Evolutionary conservation across 2,888 invertebrate species (phyloP).

Genomic region (Cantharis lateralis): DNA sequence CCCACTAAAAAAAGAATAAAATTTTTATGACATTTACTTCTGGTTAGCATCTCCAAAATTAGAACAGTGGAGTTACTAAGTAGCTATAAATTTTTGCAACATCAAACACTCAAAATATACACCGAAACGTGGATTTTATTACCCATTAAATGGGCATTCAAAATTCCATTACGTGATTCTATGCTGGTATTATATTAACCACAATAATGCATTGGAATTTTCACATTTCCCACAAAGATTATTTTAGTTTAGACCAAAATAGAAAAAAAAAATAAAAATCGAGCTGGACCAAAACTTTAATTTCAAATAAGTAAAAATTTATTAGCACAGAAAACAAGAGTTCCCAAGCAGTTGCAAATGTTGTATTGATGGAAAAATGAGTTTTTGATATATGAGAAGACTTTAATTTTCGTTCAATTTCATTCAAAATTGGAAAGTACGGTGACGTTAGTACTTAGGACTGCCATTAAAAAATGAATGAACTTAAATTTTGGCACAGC

Average conservation of each 20-base stretch:
- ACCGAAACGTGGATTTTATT: neutral
- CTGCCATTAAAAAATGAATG: neutral
- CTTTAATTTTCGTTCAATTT: neutral
- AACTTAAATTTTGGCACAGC: neutral
- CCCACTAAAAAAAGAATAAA: neutral
- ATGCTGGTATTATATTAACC: neutral
- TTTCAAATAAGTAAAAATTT: no score
- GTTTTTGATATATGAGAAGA: neutral
- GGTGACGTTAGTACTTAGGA: neutral
- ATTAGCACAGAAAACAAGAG: no score
- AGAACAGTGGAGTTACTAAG: neutral
- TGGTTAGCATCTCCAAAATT: neutral
- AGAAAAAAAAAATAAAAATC: no score
- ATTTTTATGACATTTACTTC: neutral
- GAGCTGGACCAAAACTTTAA: no score
- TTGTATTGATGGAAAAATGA: no score
- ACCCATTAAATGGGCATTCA: neutral
- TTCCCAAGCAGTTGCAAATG: no score
- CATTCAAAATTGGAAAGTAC: neutral
- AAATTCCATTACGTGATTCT: neutral
- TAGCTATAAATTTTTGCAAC: neutral
- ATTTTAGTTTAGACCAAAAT: neutral
- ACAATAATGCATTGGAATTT: neutral
- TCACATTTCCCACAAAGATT: neutral
- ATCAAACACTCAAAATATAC: neutral